phyloP scores from a whole-genome alignment of 2,888 invertebrate species.

The Oligia fasciuncula region DNA sequence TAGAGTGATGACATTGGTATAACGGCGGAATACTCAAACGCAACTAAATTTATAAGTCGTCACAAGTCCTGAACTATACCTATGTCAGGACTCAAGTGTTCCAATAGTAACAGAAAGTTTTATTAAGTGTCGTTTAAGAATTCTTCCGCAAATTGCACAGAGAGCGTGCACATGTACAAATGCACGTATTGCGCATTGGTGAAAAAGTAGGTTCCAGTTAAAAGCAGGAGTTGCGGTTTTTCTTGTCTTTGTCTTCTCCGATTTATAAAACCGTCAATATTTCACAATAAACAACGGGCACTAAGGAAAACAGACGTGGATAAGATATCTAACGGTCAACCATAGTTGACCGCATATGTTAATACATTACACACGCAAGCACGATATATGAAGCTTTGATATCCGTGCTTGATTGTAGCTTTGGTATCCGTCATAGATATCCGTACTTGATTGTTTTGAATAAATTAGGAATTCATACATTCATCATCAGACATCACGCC shows the following conservation, averaged over 20 bases:
- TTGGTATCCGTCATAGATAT: too few relatives aligned
- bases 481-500: not conserved
- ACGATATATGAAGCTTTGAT: too few relatives aligned
- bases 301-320: not conserved
- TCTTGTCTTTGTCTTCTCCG: not conserved
- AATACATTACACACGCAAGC: too few relatives aligned
- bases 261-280: not conserved
- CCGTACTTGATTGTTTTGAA: not conserved
- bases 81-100: too few relatives aligned
- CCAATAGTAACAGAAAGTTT: too few relatives aligned
- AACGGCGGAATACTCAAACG: not conserved
- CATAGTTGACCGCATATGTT: too few relatives aligned
- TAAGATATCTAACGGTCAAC: too few relatives aligned
- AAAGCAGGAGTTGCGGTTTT: not conserved
- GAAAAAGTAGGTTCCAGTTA: not conserved
- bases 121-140: too few relatives aligned
- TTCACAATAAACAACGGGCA: not conserved
- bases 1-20: not conserved
- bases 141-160: not conserved
- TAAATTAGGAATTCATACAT: not conserved
- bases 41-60: not conserved
- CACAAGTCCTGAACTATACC: not conserved
- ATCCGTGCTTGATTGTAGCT: too few relatives aligned
- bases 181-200: not conserved
- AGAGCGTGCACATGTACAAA: too few relatives aligned